A percentile compares a stretch with the other conserved stretches of the same genome.
Evolutionary conservation across 2,888 invertebrate genomes (phyloP).

Genomic region (Agrenia bidenticulata): DNA sequence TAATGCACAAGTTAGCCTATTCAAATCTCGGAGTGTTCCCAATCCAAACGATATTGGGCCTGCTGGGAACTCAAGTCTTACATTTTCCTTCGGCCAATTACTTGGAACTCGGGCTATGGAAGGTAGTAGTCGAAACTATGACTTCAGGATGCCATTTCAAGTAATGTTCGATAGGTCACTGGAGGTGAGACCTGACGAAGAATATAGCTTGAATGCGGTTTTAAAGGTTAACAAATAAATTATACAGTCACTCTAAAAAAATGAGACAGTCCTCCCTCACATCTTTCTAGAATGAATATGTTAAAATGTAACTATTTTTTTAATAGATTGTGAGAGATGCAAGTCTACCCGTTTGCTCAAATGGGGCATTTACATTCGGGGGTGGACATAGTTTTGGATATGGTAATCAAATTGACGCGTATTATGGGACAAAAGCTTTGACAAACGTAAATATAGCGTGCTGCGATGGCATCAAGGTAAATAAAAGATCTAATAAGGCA

Average conservation of each 20-base stretch:
- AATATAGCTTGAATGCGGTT: slow-evolving; percentile 77
- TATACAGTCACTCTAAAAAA: background rate
- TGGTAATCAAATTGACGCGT: slow-evolving; percentile 55
- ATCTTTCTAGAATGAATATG: background rate
- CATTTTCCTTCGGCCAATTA: slow-evolving; percentile 24
- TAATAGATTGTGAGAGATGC: slow-evolving; percentile 35
- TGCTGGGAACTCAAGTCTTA: slow-evolving; percentile 13
- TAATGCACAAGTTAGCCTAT: slow-evolving; percentile 39
- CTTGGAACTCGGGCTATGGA: slow-evolving; percentile 37
- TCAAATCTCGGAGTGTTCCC: slow-evolving; percentile 65
- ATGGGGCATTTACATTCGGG: slow-evolving; percentile 9
- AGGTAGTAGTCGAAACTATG: slow-evolving; percentile 49
- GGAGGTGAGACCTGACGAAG: slow-evolving; percentile 74
- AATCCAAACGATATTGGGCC: slow-evolving; percentile 64
- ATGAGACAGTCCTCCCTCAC: no score
- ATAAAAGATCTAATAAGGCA: no score
- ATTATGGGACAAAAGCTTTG: slow-evolving; percentile 79
- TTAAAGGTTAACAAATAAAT: slow-evolving; percentile 32
- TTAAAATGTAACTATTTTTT: background rate
- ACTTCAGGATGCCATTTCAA: slow-evolving; percentile 50
- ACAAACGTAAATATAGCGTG: slow-evolving; percentile 74
- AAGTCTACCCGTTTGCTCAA: background rate
- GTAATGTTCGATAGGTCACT: slow-evolving; percentile 73
- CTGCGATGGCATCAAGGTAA: slow-evolving; percentile 70
- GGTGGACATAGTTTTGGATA: slow-evolving; percentile 32